phyloP scores from a whole-genome alignment of 2,797 vertebrate genomes.

The Megaceryle alcyon region DNA sequence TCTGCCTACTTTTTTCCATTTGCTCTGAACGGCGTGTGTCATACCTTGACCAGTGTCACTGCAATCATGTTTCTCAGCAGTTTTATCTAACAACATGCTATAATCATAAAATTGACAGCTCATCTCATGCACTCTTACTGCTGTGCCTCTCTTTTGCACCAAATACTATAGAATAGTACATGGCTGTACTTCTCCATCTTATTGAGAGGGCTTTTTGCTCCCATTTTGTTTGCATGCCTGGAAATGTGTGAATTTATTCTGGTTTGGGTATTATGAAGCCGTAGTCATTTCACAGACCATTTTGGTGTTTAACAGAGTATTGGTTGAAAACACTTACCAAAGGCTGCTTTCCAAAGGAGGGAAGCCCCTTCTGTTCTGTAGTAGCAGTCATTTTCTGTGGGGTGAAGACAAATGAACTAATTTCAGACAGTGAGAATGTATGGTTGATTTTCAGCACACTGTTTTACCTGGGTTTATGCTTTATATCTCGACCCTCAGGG shows the following conservation, averaged over 20 bases:
- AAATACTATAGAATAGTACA: rapidly evolving
- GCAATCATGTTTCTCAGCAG: not conserved
- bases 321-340: not conserved
- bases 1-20: not conserved
- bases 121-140: not conserved
- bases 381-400: not conserved
- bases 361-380: not conserved
- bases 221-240: not conserved
- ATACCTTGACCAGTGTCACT: not conserved
- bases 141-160: not conserved
- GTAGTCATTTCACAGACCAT: not conserved
- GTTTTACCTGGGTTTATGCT: not conserved
- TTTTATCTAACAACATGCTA: not conserved
- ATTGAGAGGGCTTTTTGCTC: not conserved
- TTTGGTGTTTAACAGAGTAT: not conserved
- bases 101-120: not conserved
- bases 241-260: not conserved
- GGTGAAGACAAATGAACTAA: not conserved
- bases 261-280: not conserved
- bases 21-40: not conserved
- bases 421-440: not conserved
- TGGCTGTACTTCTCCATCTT: not conserved
- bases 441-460: not conserved
- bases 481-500: not conserved
- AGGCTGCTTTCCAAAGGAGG: not conserved